A percentile compares a stretch with the other conserved stretches of the same genome.
phyloP scores from a whole-genome alignment of 2,797 vertebrate species.

The Squalus acanthias region DNA sequence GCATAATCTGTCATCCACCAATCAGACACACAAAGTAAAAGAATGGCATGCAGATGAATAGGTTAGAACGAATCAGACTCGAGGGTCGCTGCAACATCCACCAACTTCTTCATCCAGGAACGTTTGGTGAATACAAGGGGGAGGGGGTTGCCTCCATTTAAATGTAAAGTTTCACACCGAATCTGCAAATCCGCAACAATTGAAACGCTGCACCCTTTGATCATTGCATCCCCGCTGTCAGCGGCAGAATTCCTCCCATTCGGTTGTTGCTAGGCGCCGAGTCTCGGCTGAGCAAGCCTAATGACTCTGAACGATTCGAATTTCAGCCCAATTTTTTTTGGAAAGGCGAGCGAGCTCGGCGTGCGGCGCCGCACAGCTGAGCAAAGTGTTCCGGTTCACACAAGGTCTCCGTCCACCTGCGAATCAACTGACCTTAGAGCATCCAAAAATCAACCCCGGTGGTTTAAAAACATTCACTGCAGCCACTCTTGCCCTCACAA shows the following conservation, averaged over 20 bases:
- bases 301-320: too few species aligned
- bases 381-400: neutral
- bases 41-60: neutral
- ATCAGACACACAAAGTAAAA: neutral
- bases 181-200: neutral
- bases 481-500: neutral
- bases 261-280: neutral
- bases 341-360: neutral
- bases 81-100: neutral
- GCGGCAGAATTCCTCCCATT: neutral
- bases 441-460: too few species aligned
- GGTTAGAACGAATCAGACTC: neutral
- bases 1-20: conserved; percentile 19
- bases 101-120: neutral
- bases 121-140: neutral
- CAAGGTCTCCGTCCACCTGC: neutral
- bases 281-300: neutral
- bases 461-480: neutral
- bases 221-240: neutral
- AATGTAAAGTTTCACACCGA: neutral
- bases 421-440: too few species aligned
- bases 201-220: neutral
- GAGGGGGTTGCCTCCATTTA: neutral
- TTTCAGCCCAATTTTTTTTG: neutral
- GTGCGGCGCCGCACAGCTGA: neutral